These are phyloP conservation scores for Leucophenga varia DNA, from an alignment of 1,140 invertebrate genomes.

Conservation along the genomic window DNA sequence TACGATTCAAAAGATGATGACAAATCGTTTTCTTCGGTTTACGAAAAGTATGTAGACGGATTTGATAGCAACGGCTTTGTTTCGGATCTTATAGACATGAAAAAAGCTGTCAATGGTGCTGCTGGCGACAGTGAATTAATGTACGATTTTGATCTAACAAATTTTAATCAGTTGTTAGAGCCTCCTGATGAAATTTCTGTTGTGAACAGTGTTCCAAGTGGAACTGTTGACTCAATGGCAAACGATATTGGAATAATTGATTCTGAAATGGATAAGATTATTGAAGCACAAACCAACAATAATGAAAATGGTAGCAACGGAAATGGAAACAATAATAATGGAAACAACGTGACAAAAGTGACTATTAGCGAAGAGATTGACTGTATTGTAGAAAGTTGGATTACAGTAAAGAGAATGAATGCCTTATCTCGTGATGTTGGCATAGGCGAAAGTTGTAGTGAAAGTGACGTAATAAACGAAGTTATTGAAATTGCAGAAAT, in stretches of 20 bases:
- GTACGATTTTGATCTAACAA: constrained; percentile 41
- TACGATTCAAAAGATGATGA: constrained; percentile 40
- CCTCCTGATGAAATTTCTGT: constrained; percentile 37
- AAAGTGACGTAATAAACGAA: constrained; percentile 26
- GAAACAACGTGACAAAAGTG: constrained; percentile 27
- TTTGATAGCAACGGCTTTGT: constrained; percentile 52
- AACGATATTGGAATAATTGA: constrained; percentile 24
- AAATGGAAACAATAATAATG: constrained; percentile 33
- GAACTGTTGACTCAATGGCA: no score
- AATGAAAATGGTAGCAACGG: constrained; percentile 26
- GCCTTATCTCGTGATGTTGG: constrained; percentile 21
- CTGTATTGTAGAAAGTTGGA: constrained; percentile 46
- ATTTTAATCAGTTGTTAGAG: constrained; percentile 37
- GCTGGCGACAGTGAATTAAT: constrained; percentile 15
- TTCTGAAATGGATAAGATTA: constrained; percentile 41
- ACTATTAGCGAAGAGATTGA: constrained; percentile 39
- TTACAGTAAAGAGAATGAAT: constrained; percentile 47
- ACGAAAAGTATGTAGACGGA: constrained; percentile 47
- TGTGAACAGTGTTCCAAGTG: constrained; percentile 20
- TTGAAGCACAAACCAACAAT: constrained; percentile 30
- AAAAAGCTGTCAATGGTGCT: constrained; percentile 33
- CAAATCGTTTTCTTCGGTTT: constrained; percentile 36
- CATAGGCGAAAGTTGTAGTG: constrained; percentile 25
- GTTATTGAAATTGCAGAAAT: constrained; percentile 48
- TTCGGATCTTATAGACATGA: constrained; percentile 31